phyloP scores from a whole-genome alignment of 1,140 invertebrate species.

The Forficula auricularia region DNA sequence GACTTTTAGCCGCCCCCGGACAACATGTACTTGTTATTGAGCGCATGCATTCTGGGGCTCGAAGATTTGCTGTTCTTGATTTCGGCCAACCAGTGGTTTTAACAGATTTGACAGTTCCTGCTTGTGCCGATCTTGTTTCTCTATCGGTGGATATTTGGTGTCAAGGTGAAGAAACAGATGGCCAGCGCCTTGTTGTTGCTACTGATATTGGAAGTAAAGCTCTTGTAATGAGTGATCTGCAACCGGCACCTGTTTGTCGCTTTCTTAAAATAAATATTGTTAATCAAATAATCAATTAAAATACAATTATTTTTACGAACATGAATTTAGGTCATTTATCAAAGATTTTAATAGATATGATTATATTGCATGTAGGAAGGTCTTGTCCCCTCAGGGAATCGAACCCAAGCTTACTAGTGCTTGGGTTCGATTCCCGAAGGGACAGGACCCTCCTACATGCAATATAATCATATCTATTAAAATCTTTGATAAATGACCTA shows the following conservation, averaged over 20 bases:
- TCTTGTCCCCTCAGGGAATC: no score
- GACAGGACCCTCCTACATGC: no score
- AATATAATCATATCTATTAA: no score
- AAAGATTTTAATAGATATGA: no score
- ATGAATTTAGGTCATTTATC: no score
- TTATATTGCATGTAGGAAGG: no score
- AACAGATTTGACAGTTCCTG: slow-evolving; percentile 75
- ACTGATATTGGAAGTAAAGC: slow-evolving; percentile 69
- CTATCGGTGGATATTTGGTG: slow-evolving; percentile 80
- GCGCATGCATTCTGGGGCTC: slow-evolving; percentile 73
- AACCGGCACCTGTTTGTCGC: slow-evolving; percentile 71
- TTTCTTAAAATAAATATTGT: slow-evolving; percentile 56
- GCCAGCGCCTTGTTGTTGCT: slow-evolving; percentile 64
- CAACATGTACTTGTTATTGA: slow-evolving; percentile 80
- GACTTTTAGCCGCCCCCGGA: slow-evolving; percentile 52
- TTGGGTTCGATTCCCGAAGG: no score
- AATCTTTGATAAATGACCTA: no score
- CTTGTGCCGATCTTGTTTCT: slow-evolving; percentile 69
- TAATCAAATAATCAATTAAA: neutral
- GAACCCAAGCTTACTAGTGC: no score
- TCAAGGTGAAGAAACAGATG: slow-evolving; percentile 62
- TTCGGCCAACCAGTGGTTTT: slow-evolving; percentile 70
- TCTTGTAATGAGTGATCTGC: slow-evolving; percentile 69
- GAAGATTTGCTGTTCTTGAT: slow-evolving; percentile 71
- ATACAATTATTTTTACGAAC: neutral